A percentile compares a stretch with the other conserved stretches of the same genome.
phyloP scores from a whole-genome alignment of 2,888 invertebrate species.

The Drosophila colorata region DNA sequence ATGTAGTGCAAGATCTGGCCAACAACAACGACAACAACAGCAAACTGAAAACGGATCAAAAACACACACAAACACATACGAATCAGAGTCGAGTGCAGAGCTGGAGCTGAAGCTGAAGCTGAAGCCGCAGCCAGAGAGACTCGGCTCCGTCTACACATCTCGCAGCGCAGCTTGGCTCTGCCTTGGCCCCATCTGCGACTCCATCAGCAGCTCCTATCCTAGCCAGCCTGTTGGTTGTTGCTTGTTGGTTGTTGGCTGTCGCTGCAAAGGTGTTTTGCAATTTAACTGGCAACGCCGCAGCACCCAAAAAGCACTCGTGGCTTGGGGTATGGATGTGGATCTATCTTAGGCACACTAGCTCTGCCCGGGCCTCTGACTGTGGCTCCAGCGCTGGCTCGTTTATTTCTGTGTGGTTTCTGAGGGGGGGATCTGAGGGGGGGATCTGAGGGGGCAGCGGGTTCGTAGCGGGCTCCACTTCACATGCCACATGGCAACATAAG shows the following conservation, averaged over 20 bases:
- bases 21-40: constrained; percentile 59
- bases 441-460: constrained; percentile 10
- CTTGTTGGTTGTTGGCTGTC: constrained; percentile 51
- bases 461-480: constrained; percentile 67
- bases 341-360: constrained; percentile 50
- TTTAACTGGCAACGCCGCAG: constrained; percentile 74
- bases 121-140: constrained; percentile 8
- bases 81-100: constrained; percentile 23
- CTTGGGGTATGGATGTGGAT: constrained; percentile 50
- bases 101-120: not conserved
- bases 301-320: constrained; percentile 41
- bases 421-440: not conserved
- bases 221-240: constrained; percentile 17
- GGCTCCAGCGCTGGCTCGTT: constrained; percentile 44
- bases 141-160: constrained; percentile 6
- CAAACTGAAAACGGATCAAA: constrained; percentile 68
- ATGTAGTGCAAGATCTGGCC: constrained; percentile 62
- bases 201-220: constrained; percentile 42
- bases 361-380: constrained; percentile 28
- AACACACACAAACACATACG: constrained; percentile 35
- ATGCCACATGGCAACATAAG: constrained; percentile 81
- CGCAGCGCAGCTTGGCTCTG: constrained; percentile 6
- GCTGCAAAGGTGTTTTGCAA: constrained; percentile 81
- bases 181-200: constrained; percentile 22
- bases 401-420: constrained; percentile 64